phyloP scores from a whole-genome alignment of 1,140 invertebrate species.

The Eurosta solidaginis region DNA sequence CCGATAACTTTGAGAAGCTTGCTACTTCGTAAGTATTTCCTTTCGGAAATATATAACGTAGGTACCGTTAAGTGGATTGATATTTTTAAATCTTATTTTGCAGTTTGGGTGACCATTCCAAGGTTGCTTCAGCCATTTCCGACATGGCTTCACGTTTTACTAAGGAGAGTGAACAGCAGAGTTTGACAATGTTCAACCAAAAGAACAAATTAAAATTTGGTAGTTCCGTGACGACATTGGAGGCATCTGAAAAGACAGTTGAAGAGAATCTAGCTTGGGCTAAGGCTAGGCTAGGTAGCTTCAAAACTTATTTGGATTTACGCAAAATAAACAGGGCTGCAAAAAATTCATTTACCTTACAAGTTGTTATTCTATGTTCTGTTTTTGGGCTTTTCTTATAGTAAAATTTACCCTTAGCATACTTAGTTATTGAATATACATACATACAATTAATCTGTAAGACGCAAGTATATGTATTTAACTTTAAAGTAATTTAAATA shows the following conservation, averaged over 20 bases:
- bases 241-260: conserved; percentile 40
- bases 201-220: conserved; percentile 42
- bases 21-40: conserved; percentile 60
- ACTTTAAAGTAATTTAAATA: too few species aligned
- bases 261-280: conserved; percentile 46
- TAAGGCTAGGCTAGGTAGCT: conserved; percentile 35
- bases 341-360: conserved; percentile 40
- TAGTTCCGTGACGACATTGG: conserved; percentile 39
- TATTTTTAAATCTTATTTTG: conserved; percentile 25
- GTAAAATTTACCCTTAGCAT: conserved; percentile 27
- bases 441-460: too few species aligned
- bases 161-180: conserved; percentile 55
- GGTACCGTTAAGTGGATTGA: neutral
- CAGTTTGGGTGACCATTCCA: conserved; percentile 56
- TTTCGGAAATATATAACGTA: neutral
- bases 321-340: conserved; percentile 42
- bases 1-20: conserved; percentile 51
- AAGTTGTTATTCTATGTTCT: conserved; percentile 47
- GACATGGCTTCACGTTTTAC: conserved; percentile 61
- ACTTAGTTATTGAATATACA: neutral
- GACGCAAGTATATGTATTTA: too few species aligned
- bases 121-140: conserved; percentile 59
- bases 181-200: conserved; percentile 44
- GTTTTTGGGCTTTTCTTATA: conserved; percentile 40
- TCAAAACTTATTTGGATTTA: conserved; percentile 42